Base-by-base conservation (phyloP, 2,888 invertebrate genomes). In the Tachina lurida region DNA sequence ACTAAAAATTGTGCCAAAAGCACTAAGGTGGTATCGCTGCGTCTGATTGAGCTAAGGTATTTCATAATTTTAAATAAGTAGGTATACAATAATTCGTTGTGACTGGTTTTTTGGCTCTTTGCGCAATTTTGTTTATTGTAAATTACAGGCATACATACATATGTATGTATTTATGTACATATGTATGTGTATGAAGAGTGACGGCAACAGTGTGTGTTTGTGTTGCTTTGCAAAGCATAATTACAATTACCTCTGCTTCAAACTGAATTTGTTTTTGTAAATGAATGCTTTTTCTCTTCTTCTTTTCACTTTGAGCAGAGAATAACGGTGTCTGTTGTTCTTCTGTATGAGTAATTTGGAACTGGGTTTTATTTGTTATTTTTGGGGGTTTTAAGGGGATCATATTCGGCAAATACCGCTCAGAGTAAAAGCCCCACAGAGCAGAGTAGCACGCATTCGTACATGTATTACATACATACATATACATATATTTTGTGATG, bases 371-470 rank as follows among this genome's bases (percentile, higher is more conserved):
- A 19, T 71, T 52, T 75, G 62, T 76, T 70, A 56, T 22, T 54
- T 84, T 76, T 65, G 71, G 84, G 58, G 76, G 22, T 76, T 76
- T 54, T 65, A 76, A 65, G 75, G 84, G 84, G 84, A 77, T 60
- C 62, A 63, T 73, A 73, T 54, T 70, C 39, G 22, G 49, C 45
- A 67, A 71, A 54, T 71, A 43, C 12, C 13, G 58, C 82, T 82
- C 75, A 76, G 71, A 49, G 71, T 41, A 54, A 58, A 49, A 56
- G 22, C 63, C 70, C 68, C 56, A 56, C 8, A 58, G 43, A 52
- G 3, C 52, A 19, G 52, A 17, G 17, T 52, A 17, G 2, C 52
- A 17, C 10, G 17, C 9, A 10, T 19, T 17, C 17, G 17, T 17
- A 19, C 9, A 0, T 19, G 19, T 39, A 10, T 10, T 31, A 19